Conservation (phyloP, 2,888 invertebrate species). For the Andrena bucephala region DNA sequence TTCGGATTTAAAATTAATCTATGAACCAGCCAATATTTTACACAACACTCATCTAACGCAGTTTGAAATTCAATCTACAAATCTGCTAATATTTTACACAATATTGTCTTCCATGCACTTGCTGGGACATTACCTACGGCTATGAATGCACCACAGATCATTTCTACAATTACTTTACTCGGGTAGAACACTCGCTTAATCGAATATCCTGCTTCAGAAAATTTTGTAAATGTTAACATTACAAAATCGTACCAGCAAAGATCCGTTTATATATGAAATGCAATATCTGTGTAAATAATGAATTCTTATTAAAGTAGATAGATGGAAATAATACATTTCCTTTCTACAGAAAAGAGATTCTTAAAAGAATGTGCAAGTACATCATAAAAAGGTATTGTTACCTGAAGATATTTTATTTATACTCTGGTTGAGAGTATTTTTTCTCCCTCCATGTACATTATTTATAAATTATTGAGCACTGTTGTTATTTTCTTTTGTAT, state of each 20-base stretch:
- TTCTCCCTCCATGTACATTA: neutral
- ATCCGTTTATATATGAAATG: neutral
- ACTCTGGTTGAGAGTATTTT: too few species aligned
- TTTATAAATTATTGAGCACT: neutral
- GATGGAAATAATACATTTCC: neutral
- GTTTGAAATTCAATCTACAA: neutral
- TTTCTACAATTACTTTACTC: neutral
- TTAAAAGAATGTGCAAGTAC: too few species aligned
- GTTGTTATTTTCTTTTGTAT: too few species aligned
- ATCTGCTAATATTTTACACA: neutral
- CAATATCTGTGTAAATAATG: neutral
- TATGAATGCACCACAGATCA: neutral
- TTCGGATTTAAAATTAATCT: neutral
- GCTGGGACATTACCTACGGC: neutral
- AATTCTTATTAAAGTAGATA: neutral
- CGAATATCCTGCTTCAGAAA: neutral
- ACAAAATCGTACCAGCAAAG: neutral
- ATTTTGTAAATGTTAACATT: neutral
- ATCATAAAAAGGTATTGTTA: too few species aligned
- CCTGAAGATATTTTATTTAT: too few species aligned
- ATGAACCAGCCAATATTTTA: neutral
- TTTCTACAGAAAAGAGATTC: neutral
- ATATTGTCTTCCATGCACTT: constrained; percentile 13
- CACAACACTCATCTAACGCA: constrained; percentile 4
- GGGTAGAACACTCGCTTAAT: neutral